Conservation (phyloP, 2,888 invertebrate genomes). For the Priocnemis perturbator region DNA sequence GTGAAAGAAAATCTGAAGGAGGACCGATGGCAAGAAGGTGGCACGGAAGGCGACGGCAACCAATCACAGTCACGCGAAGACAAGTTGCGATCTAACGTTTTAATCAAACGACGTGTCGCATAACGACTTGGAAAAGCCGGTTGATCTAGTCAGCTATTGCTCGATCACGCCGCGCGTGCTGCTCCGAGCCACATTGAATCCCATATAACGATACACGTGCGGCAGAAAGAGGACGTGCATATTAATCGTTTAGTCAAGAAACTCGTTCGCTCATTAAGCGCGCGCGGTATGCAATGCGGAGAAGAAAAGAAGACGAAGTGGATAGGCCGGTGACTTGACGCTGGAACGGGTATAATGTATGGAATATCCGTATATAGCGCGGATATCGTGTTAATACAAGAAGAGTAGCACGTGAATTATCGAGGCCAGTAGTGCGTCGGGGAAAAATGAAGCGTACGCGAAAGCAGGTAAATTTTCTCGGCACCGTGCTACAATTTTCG, state of each 20-base stretch:
- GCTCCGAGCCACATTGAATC: neutral
- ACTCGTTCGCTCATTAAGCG: slow-evolving; percentile 6
- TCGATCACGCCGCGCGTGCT: neutral
- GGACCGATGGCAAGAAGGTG: neutral
- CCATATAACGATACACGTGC: slow-evolving; percentile 23
- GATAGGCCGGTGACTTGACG: neutral
- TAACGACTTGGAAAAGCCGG: too few relatives aligned
- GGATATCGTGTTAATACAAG: too few relatives aligned
- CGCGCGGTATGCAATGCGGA: slow-evolving; percentile 5
- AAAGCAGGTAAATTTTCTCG: too few relatives aligned
- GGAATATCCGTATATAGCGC: too few relatives aligned
- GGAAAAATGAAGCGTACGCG: too few relatives aligned
- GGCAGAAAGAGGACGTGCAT: slow-evolving; percentile 28
- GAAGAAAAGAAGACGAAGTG: slow-evolving; percentile 17
- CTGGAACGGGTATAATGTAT: too few relatives aligned
- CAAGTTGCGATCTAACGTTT: neutral
- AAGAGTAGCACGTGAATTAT: too few relatives aligned
- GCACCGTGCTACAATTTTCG: too few relatives aligned
- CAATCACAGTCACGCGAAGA: slow-evolving; percentile 6
- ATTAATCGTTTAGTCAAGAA: too few relatives aligned
- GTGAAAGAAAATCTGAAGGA: neutral
- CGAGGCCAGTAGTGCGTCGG: too few relatives aligned
- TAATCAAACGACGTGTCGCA: too few relatives aligned
- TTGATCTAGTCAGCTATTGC: too few relatives aligned
- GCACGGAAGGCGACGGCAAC: slow-evolving; percentile 15